Percentiles rank a stretch among this genome's conserved stretches.
Conservation (phyloP, 2,888 invertebrate species). For the Eupithecia pulchellata region DNA sequence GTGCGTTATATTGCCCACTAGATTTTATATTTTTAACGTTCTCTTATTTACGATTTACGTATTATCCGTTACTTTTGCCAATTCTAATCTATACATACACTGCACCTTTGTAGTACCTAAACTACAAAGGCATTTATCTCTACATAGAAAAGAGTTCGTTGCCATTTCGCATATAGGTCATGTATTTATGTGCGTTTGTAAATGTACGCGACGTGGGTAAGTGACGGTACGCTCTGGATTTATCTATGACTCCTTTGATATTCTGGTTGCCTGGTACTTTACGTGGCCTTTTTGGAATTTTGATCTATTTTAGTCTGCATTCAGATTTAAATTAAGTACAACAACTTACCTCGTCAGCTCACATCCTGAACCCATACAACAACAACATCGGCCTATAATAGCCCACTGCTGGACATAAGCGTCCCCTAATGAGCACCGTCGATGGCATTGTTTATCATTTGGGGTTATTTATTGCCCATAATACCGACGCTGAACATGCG, state of each 20-base stretch:
- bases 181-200: conserved; percentile 48
- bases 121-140: neutral
- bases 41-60: no score
- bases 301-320: neutral
- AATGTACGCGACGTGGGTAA: conserved; percentile 16
- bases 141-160: conserved; percentile 54
- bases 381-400: no score
- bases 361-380: no score
- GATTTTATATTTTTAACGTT: no score
- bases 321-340: neutral
- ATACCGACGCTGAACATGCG: no score
- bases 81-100: neutral
- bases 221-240: conserved; percentile 24
- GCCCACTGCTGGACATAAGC: no score
- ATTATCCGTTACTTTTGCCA: no score
- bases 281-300: neutral
- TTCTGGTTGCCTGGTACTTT: conserved; percentile 35
- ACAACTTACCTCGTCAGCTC: neutral
- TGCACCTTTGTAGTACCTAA: no score
- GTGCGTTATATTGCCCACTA: no score
- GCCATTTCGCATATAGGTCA: conserved; percentile 64
- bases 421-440: no score
- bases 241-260: conserved; percentile 28
- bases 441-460: no score
- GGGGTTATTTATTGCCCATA: no score